Evolutionary conservation across 2,113 vertebrate genomes (phyloP).

Genomic region (Tamias sibiricus): DNA sequence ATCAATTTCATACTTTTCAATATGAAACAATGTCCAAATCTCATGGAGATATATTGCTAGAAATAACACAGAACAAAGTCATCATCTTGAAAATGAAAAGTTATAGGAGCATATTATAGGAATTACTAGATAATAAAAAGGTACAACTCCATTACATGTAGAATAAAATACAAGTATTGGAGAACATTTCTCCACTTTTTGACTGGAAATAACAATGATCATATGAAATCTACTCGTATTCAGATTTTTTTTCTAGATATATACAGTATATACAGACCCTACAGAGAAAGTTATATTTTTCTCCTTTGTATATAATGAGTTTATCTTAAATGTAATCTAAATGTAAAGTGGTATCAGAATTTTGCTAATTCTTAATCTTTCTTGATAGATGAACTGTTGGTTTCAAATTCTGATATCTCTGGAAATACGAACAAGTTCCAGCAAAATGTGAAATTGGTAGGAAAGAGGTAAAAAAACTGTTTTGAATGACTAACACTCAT

Average conservation of each 20-base stretch:
- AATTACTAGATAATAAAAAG: constrained; percentile 77
- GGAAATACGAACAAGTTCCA: neutral
- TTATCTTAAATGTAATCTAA: constrained; percentile 58
- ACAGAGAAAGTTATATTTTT: constrained; percentile 62
- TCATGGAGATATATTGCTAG: constrained; percentile 94
- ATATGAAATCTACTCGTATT: constrained; percentile 81
- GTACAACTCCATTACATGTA: constrained; percentile 69
- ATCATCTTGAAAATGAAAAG: constrained; percentile 65
- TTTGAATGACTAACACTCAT: constrained; percentile 11
- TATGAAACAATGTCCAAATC: constrained; percentile 97
- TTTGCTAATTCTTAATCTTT: constrained; percentile 59
- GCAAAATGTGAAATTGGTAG: neutral
- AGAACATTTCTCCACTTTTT: constrained; percentile 42
- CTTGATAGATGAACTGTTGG: neutral
- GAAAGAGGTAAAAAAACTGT: constrained; percentile 65
- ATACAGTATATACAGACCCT: constrained; percentile 87
- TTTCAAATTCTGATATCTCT: constrained; percentile 27
- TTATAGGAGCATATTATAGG: constrained; percentile 76
- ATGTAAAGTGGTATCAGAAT: constrained; percentile 28
- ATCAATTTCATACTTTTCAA: constrained; percentile 96
- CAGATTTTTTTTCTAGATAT: constrained; percentile 80
- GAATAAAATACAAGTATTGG: constrained; percentile 67
- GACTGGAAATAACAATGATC: constrained; percentile 81
- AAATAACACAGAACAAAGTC: constrained; percentile 87
- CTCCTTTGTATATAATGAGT: constrained; percentile 15